Evolutionary conservation across 2,797 vertebrate species (phyloP).

Genomic region (Lophotriccus pileatus): DNA sequence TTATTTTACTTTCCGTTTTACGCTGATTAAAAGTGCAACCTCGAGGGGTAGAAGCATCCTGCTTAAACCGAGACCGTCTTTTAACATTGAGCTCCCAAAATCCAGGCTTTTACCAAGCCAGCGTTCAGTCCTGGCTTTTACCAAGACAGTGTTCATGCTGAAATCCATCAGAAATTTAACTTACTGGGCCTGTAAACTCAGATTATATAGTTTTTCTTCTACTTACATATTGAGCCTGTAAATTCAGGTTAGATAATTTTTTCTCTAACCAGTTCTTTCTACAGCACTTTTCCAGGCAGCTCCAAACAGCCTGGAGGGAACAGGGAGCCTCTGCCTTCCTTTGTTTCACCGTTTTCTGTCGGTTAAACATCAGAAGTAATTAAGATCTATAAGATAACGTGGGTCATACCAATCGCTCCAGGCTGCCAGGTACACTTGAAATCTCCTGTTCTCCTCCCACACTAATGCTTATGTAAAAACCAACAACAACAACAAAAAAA

Average conservation of each 20-base stretch:
- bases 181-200: background rate
- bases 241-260: background rate
- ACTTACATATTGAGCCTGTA: background rate
- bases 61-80: background rate
- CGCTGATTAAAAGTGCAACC: background rate
- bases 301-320: background rate
- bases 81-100: fast-evolving
- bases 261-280: background rate
- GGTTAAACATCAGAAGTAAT: constrained; percentile 50
- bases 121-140: background rate
- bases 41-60: background rate
- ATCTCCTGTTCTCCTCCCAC: constrained; percentile 27
- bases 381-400: background rate
- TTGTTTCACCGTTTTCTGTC: background rate
- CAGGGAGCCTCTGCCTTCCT: background rate
- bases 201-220: background rate
- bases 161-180: background rate
- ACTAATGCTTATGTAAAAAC: constrained; percentile 14
- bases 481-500: background rate
- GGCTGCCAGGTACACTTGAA: constrained; percentile 8
- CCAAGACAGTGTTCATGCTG: background rate
- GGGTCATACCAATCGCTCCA: background rate
- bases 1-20: background rate
- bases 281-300: background rate
- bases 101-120: background rate